Percentiles rank a stretch among this genome's conserved stretches.
Conservation (phyloP, 2,888 invertebrate species). For the Rhaphigaster nebulosa region DNA sequence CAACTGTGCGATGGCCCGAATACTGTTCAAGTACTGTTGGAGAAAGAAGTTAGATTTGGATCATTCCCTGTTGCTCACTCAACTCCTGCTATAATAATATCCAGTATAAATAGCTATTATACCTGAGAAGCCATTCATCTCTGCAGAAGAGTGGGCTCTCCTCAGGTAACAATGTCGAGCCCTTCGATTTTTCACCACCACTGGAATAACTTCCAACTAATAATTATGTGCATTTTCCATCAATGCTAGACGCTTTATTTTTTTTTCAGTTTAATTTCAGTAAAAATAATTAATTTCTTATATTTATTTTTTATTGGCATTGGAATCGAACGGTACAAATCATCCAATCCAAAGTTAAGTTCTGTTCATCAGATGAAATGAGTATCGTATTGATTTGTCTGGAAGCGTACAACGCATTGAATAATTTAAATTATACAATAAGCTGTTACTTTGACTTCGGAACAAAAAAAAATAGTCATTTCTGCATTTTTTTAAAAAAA, state of each 20-base stretch:
- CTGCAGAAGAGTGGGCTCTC: not conserved
- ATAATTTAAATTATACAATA: not conserved
- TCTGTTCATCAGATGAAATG: not conserved
- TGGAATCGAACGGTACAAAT: not conserved
- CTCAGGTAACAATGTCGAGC: constrained; percentile 21
- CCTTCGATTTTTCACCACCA: constrained; percentile 35
- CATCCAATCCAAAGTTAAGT: not conserved
- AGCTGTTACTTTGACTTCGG: no score
- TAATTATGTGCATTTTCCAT: constrained; percentile 32
- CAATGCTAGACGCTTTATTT: not conserved
- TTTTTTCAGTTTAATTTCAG: not conserved
- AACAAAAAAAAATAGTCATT: no score
- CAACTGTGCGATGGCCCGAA: no score
- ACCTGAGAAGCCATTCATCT: constrained; percentile 47
- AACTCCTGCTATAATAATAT: not conserved
- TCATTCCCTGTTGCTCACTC: not conserved
- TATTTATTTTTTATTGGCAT: not conserved
- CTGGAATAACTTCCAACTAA: not conserved
- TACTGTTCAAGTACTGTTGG: not conserved
- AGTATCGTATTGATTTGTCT: not conserved
- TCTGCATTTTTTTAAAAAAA: no score
- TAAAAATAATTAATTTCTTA: constrained; percentile 9
- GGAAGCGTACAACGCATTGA: not conserved
- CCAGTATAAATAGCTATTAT: constrained; percentile 13
- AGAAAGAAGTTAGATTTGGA: not conserved